Conservation (phyloP, 2,797 vertebrate species). For the Craterocephalus amniculus region DNA sequence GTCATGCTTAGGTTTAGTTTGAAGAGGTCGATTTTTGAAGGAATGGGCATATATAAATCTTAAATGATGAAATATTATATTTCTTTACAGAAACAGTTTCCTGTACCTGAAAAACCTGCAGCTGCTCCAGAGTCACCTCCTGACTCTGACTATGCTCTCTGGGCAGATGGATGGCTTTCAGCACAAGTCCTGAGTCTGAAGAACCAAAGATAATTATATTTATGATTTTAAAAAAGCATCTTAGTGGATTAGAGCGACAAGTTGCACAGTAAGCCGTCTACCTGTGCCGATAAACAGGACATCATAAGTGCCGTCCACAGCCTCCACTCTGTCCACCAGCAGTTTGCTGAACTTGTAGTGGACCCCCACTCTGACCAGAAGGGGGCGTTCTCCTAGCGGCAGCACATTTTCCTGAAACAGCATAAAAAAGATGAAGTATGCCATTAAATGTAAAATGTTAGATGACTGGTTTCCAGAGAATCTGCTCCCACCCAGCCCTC, state of each 20-base stretch:
- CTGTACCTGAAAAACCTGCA: slow-evolving; percentile 87
- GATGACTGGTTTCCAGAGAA: neutral
- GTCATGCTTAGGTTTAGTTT: neutral
- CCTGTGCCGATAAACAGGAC: slow-evolving; percentile 88
- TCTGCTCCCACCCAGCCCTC: neutral
- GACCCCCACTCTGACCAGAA: slow-evolving; percentile 84
- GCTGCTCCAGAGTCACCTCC: slow-evolving; percentile 89
- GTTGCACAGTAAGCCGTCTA: slow-evolving; percentile 18
- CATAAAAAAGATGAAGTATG: slow-evolving; percentile 2
- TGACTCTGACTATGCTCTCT: slow-evolving; percentile 72
- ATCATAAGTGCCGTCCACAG: slow-evolving; percentile 84
- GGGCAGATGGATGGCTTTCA: slow-evolving; percentile 86
- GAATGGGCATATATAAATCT: neutral
- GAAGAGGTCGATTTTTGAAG: slow-evolving; percentile 9
- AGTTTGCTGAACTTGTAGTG: slow-evolving; percentile 85
- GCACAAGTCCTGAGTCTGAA: slow-evolving; percentile 86
- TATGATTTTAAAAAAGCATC: neutral
- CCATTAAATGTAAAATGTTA: slow-evolving; percentile 8
- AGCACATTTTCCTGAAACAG: slow-evolving; percentile 80
- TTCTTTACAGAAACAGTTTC: neutral
- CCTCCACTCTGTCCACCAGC: slow-evolving; percentile 85
- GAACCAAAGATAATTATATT: neutral
- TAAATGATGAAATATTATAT: neutral
- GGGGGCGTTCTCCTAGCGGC: slow-evolving; percentile 81
- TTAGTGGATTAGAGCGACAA: neutral